These are phyloP conservation scores for Mastomys natalensis DNA, from an alignment of 2,113 vertebrate genomes.

Conservation along the genomic window DNA sequence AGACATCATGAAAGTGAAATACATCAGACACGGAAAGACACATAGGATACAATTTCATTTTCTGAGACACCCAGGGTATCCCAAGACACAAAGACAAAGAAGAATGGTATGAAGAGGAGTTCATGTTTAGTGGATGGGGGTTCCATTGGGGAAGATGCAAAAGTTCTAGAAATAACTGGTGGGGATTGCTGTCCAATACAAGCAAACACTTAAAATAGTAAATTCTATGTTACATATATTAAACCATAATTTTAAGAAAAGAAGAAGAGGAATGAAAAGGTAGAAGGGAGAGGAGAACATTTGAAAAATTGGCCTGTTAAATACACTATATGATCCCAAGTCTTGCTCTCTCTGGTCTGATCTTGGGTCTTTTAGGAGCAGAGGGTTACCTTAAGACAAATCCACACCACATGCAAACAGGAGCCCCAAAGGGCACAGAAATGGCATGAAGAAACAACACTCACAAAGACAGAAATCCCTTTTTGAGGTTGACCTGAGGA, in stretches of 20 bases:
- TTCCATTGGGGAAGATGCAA: background rate
- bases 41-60: background rate
- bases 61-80: background rate
- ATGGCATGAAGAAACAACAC: background rate
- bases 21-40: slow-evolving; percentile 1
- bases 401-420: background rate
- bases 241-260: background rate
- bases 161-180: background rate
- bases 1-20: background rate
- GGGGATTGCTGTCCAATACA: background rate
- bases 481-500: background rate
- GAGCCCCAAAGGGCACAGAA: background rate
- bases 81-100: background rate
- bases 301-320: background rate
- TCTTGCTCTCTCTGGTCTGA: background rate
- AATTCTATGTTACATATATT: background rate
- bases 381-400: background rate
- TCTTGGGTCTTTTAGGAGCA: background rate
- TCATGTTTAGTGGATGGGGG: background rate
- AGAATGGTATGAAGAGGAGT: background rate
- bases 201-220: background rate
- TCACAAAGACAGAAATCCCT: background rate
- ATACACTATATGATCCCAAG: background rate
- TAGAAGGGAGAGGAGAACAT: background rate
- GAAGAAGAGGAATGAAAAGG: background rate